These are phyloP conservation scores for Tricholaema leucomelas DNA, from an alignment of 2,113 vertebrate species.

Conservation along the genomic window DNA sequence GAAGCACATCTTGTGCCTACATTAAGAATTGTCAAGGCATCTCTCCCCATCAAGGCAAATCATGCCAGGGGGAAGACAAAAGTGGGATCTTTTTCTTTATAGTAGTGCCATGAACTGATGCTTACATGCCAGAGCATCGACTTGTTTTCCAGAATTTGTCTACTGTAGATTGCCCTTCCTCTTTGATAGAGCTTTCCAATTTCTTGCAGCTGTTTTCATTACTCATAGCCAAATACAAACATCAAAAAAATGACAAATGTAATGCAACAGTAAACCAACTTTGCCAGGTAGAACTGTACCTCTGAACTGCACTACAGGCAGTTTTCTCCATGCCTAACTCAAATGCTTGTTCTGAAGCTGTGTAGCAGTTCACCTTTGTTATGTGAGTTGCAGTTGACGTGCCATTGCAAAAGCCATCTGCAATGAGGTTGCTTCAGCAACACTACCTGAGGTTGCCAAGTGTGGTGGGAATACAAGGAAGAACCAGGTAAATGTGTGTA, in stretches of 20 bases:
- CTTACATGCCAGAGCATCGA: background rate
- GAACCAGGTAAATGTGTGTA: background rate
- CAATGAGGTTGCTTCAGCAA: background rate
- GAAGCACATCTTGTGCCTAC: background rate
- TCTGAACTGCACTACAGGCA: background rate
- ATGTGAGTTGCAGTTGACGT: background rate
- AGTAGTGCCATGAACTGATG: background rate
- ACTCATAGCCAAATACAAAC: background rate
- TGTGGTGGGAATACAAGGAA: background rate
- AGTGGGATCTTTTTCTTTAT: background rate
- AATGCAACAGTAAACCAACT: background rate
- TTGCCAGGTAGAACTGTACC: background rate
- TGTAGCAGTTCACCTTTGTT: background rate
- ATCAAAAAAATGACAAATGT: background rate
- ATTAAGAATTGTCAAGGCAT: background rate
- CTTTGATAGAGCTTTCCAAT: background rate
- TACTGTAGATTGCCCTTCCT: background rate
- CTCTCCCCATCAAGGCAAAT: background rate
- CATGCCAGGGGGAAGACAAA: background rate
- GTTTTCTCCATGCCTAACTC: background rate
- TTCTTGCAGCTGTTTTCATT: background rate
- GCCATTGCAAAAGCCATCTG: background rate
- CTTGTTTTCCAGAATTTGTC: background rate
- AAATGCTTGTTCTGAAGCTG: background rate
- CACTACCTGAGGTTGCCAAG: background rate